Percentiles rank a stretch among this genome's conserved stretches.
Conservation (phyloP, 2,113 vertebrate species). For the Bubo bubo region DNA sequence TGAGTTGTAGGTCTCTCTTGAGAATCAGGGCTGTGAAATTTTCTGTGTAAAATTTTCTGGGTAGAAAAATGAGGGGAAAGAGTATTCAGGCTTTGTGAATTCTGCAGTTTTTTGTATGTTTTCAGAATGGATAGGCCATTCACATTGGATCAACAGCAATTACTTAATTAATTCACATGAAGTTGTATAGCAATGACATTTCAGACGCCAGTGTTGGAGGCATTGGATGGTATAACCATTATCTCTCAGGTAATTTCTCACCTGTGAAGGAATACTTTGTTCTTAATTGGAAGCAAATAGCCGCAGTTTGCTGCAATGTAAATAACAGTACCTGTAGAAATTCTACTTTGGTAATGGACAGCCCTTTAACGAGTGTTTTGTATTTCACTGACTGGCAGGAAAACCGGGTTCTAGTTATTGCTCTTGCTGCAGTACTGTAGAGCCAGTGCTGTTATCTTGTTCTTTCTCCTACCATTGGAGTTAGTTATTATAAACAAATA, state of each 20-base stretch:
- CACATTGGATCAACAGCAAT: neutral
- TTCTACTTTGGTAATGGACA: neutral
- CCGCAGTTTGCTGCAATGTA: neutral
- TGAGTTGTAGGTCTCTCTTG: neutral
- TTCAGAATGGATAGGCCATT: neutral
- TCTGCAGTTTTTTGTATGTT: neutral
- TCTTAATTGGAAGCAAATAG: neutral
- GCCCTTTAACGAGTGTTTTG: neutral
- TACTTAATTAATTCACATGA: neutral
- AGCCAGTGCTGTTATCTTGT: neutral
- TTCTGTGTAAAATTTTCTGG: neutral
- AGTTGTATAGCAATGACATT: neutral
- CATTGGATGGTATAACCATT: neutral
- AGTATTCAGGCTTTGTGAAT: neutral
- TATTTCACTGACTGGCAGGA: neutral
- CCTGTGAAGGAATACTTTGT: neutral
- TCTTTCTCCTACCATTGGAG: neutral
- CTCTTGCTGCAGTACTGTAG: neutral
- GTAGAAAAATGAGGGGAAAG: neutral
- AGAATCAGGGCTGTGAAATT: neutral
- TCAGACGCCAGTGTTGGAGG: neutral
- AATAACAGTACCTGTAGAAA: neutral
- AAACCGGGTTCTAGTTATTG: no score
- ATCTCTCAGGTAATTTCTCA: neutral
- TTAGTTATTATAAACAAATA: neutral